Evolutionary conservation across 2,888 invertebrate genomes (phyloP).

Genomic region (Cheilosia grossa): DNA sequence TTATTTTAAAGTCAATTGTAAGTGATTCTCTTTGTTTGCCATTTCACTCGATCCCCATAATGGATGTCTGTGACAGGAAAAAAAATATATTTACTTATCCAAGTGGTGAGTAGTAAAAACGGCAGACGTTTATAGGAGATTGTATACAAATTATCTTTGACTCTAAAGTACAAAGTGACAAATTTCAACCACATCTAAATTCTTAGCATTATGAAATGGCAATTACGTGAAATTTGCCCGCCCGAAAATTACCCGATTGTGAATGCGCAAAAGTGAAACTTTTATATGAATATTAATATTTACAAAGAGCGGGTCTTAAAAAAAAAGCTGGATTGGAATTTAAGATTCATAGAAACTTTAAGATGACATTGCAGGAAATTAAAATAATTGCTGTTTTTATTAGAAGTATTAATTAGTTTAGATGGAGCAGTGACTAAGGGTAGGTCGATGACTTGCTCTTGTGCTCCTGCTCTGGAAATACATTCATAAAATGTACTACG

Average conservation of each 20-base stretch:
- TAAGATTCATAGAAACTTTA: too few species aligned
- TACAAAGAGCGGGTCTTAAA: neutral
- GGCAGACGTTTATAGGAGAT: too few species aligned
- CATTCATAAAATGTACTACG: too few species aligned
- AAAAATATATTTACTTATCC: constrained; percentile 10
- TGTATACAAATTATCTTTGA: too few species aligned
- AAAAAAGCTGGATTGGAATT: neutral
- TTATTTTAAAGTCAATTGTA: neutral
- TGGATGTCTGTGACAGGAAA: neutral
- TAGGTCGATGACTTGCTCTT: too few species aligned
- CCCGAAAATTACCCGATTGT: neutral
- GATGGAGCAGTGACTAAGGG: too few species aligned
- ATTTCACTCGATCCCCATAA: constrained; percentile 1
- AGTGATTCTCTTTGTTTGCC: neutral
- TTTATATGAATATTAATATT: neutral
- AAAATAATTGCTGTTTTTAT: too few species aligned
- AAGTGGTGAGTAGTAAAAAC: constrained; percentile 15
- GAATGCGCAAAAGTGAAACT: constrained; percentile 18
- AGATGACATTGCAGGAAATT: too few species aligned
- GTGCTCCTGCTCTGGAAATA: too few species aligned
- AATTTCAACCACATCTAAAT: neutral
- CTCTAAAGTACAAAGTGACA: neutral
- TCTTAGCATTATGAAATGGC: neutral
- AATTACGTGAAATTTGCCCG: neutral
- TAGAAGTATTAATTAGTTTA: too few species aligned